Percentiles rank a stretch among this genome's conserved stretches.
phyloP scores from a whole-genome alignment of 2,888 invertebrate species.

The Sericinus montela region DNA sequence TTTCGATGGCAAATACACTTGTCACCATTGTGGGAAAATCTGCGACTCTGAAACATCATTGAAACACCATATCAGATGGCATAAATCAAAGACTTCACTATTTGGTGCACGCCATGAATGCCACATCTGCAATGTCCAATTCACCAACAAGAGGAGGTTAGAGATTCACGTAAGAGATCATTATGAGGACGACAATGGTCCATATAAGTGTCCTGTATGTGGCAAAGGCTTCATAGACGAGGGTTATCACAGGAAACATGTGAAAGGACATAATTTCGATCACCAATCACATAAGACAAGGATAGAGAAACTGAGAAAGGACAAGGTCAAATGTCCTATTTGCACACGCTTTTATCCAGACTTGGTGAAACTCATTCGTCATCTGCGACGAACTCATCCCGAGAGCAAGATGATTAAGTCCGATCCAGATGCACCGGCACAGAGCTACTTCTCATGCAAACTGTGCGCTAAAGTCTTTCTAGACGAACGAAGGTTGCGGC shows the following conservation, averaged over 20 bases:
- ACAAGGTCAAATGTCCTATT: slow-evolving; percentile 69
- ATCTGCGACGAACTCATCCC: slow-evolving; percentile 64
- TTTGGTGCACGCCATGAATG: slow-evolving; percentile 69
- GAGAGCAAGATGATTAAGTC: slow-evolving; percentile 74
- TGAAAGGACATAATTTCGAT: slow-evolving; percentile 76
- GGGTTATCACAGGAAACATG: slow-evolving; percentile 65
- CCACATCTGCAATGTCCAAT: slow-evolving; percentile 62
- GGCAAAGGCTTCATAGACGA: slow-evolving; percentile 76
- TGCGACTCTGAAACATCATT: slow-evolving; percentile 65
- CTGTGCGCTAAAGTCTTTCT: slow-evolving; percentile 67
- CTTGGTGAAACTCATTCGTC: slow-evolving; percentile 63
- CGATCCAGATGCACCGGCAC: slow-evolving; percentile 69
- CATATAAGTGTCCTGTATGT: slow-evolving; percentile 71
- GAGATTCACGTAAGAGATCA: slow-evolving; percentile 70
- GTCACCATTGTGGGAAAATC: slow-evolving; percentile 65
- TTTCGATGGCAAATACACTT: slow-evolving; percentile 56
- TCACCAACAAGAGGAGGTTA: slow-evolving; percentile 66
- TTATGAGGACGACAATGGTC: slow-evolving; percentile 72
- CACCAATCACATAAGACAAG: slow-evolving; percentile 60
- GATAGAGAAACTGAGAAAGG: slow-evolving; percentile 58
- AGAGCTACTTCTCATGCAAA: slow-evolving; percentile 57
- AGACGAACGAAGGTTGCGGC: slow-evolving; percentile 52
- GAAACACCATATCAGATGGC: slow-evolving; percentile 66
- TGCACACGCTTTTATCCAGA: slow-evolving; percentile 64
- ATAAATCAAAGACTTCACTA: slow-evolving; percentile 61